A percentile compares a stretch with the other conserved stretches of the same genome.
phyloP scores from a whole-genome alignment of 2,888 invertebrate species.

The Xylophagus ater region DNA sequence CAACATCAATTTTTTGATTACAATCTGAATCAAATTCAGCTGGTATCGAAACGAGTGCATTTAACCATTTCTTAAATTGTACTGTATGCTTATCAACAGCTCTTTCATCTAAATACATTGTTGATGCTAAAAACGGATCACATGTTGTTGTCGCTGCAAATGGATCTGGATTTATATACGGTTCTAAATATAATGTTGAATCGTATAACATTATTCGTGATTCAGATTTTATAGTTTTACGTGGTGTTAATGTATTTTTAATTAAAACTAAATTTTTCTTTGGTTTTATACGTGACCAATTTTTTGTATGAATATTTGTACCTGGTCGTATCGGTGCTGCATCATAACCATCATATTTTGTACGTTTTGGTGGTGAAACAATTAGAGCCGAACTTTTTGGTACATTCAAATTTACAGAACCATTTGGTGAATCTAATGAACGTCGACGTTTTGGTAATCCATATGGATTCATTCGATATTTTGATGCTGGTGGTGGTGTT shows the following conservation, averaged over 20 bases:
- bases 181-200: constrained; percentile 33
- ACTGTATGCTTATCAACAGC: constrained; percentile 57
- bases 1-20: constrained; percentile 53
- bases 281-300: constrained; percentile 28
- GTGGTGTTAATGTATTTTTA: constrained; percentile 29
- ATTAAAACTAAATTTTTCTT: constrained; percentile 23
- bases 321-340: constrained; percentile 8
- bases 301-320: constrained; percentile 16
- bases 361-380: constrained; percentile 35
- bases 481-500: constrained; percentile 24
- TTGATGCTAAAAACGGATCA: constrained; percentile 55
- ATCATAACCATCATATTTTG: constrained; percentile 25
- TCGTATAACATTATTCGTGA: constrained; percentile 29
- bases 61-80: constrained; percentile 69
- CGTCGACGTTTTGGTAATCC: too few species aligned
- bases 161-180: constrained; percentile 41
- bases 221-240: constrained; percentile 23
- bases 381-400: constrained; percentile 10
- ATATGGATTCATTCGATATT: constrained; percentile 18
- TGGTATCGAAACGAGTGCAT: constrained; percentile 64
- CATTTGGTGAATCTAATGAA: too few species aligned
- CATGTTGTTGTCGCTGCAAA: constrained; percentile 45
- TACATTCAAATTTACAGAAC: too few species aligned
- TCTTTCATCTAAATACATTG: constrained; percentile 55
- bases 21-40: constrained; percentile 55